Evolutionary conservation across 1,140 invertebrate species (phyloP).

Genomic region (Platorchestia sp.): DNA sequence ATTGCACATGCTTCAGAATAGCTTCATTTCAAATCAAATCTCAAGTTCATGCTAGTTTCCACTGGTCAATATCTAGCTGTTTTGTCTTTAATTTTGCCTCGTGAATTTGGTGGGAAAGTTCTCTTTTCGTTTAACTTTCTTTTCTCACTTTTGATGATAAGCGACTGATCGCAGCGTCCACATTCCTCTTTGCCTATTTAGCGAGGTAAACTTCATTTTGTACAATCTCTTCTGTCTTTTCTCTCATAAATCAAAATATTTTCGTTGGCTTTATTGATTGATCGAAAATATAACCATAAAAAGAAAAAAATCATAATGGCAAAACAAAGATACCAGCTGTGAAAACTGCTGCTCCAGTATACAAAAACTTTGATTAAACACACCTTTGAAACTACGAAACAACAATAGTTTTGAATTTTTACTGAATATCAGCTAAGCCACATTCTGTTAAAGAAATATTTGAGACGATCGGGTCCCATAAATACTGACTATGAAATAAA

Average conservation of each 20-base stretch:
- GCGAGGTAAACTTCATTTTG: neutral
- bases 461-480: too few species aligned
- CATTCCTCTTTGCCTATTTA: neutral
- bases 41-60: neutral
- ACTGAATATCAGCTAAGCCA: too few species aligned
- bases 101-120: neutral
- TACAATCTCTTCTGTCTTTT: neutral
- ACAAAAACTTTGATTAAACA: too few species aligned
- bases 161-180: too few species aligned
- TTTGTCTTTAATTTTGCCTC: neutral
- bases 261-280: neutral
- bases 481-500: too few species aligned
- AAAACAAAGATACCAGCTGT: neutral
- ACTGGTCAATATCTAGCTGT: neutral
- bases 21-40: neutral
- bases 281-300: neutral
- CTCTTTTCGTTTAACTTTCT: neutral
- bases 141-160: too few species aligned
- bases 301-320: neutral
- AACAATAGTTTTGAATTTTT: too few species aligned
- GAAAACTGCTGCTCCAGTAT: neutral
- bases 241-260: neutral
- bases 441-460: too few species aligned
- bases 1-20: neutral
- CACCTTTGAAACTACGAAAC: too few species aligned